Evolutionary conservation across 2,797 vertebrate genomes (phyloP).

Genomic region (Bradypodion ventrale): DNA sequence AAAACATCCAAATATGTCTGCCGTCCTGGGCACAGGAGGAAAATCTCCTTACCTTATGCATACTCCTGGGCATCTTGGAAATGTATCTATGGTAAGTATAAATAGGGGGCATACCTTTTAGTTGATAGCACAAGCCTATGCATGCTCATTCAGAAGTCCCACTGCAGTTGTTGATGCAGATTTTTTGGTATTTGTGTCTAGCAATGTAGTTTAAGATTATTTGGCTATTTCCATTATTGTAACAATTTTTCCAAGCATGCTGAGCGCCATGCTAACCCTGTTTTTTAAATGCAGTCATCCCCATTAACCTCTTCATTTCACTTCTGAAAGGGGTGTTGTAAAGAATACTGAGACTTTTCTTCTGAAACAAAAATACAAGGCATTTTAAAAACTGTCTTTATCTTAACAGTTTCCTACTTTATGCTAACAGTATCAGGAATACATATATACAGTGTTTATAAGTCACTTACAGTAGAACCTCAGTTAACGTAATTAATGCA

Average conservation of each 20-base stretch:
- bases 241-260: neutral
- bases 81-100: conserved; percentile 74
- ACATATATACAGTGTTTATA: neutral
- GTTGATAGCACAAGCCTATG: neutral
- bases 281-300: neutral
- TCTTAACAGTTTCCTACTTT: neutral
- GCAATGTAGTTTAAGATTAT: neutral
- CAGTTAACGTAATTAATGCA: too few species aligned
- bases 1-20: conserved; percentile 83
- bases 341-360: neutral
- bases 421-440: neutral
- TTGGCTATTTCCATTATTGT: neutral
- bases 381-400: neutral
- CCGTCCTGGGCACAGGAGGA: conserved; percentile 81
- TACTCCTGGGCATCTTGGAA: conserved; percentile 77
- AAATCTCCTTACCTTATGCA: conserved; percentile 81
- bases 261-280: neutral
- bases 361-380: neutral
- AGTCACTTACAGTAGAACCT: too few species aligned
- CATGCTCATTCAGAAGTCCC: neutral
- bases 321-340: neutral
- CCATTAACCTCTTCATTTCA: too few species aligned
- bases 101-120: neutral
- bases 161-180: neutral
- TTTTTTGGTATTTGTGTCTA: neutral